These are phyloP conservation scores for Anguilla obscura DNA, from an alignment of 2,797 vertebrate species.

Conservation along the genomic window DNA sequence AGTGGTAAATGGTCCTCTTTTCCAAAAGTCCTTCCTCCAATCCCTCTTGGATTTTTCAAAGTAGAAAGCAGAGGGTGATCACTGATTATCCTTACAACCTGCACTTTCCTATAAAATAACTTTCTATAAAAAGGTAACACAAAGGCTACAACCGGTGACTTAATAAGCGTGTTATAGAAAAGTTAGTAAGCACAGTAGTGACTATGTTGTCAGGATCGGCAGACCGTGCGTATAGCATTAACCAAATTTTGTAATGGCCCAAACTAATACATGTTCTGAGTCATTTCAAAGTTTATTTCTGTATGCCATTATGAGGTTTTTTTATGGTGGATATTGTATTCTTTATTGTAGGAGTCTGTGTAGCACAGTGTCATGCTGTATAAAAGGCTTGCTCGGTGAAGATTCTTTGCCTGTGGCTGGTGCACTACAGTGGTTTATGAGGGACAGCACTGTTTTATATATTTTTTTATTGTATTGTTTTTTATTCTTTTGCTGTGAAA, in stretches of 20 bases:
- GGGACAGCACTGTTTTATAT: background rate
- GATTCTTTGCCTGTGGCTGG: background rate
- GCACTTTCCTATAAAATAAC: too few relatives aligned
- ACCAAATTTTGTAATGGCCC: background rate
- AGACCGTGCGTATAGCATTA: background rate
- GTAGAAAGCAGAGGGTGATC: too few relatives aligned
- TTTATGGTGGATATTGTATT: background rate
- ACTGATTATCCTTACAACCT: too few relatives aligned
- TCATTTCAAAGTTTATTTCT: background rate
- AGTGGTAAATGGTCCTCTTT: too few relatives aligned
- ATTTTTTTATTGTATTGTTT: too few relatives aligned
- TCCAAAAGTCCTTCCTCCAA: too few relatives aligned
- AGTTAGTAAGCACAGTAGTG: too few relatives aligned
- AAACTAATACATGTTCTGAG: background rate
- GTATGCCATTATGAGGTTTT: background rate
- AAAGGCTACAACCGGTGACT: too few relatives aligned
- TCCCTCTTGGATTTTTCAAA: too few relatives aligned
- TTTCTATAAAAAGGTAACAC: too few relatives aligned
- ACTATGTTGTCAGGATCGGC: too few relatives aligned
- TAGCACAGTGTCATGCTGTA: background rate
- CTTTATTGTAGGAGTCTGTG: background rate
- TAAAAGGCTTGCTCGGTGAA: background rate
- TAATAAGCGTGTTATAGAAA: too few relatives aligned
- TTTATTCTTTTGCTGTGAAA: background rate
- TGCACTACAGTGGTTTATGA: background rate